Conservation (phyloP, 2,797 vertebrate genomes). For the Alfaro cultratus region DNA sequence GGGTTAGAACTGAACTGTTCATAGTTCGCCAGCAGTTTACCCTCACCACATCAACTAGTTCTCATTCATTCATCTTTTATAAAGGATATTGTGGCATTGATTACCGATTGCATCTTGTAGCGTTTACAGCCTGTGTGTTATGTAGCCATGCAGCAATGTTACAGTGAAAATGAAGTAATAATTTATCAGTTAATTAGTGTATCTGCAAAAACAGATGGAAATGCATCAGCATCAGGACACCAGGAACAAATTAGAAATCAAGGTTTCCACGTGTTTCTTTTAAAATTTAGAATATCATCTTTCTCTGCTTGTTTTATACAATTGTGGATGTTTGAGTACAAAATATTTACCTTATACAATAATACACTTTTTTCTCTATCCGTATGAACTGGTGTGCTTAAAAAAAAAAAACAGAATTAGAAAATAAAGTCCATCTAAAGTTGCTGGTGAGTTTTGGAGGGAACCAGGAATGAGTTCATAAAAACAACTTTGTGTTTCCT, state of each 20-base stretch:
- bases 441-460: not conserved
- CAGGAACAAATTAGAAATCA: not conserved
- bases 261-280: not conserved
- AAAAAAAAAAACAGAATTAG: not conserved
- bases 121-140: not conserved
- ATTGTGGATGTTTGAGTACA: not conserved
- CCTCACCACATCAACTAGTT: not conserved
- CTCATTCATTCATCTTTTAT: not conserved
- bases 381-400: not conserved
- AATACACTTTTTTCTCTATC: not conserved
- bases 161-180: not conserved
- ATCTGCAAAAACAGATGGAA: not conserved
- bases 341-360: not conserved
- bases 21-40: not conserved
- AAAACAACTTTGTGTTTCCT: slow-evolving; percentile 34
- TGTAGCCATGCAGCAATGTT: not conserved
- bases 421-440: not conserved
- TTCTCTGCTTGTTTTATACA: not conserved
- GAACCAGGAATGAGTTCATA: not conserved
- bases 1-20: not conserved
- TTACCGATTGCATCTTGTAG: not conserved
- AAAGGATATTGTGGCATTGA: not conserved
- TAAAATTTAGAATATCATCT: no score
- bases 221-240: not conserved
- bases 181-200: not conserved